Conservation (phyloP, 2,797 vertebrate genomes). For the Macropodus opercularis region DNA sequence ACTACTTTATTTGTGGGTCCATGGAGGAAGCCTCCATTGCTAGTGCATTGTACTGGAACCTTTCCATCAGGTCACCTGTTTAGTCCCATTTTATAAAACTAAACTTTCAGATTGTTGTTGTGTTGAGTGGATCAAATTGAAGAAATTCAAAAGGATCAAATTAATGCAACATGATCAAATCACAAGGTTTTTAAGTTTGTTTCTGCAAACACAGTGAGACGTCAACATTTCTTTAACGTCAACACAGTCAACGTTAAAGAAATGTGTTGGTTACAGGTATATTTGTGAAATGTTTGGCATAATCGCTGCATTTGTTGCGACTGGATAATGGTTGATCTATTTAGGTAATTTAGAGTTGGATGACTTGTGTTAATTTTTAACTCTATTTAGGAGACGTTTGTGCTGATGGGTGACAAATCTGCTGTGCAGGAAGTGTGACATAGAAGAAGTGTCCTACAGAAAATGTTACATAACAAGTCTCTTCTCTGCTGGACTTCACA, state of each 20-base stretch:
- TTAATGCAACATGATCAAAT: not conserved
- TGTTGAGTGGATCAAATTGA: no score
- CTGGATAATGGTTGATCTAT: conserved; percentile 60
- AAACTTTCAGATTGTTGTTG: no score
- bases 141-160: not conserved
- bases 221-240: no score
- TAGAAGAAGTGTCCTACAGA: conserved; percentile 2
- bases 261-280: not conserved
- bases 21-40: not conserved
- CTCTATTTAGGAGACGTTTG: conserved; percentile 73
- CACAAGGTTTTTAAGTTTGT: not conserved
- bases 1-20: not conserved
- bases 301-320: not conserved
- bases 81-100: no score
- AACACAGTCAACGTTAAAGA: no score
- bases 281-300: not conserved
- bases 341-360: conserved; percentile 43
- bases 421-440: conserved; percentile 24
- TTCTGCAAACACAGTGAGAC: not conserved
- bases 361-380: conserved; percentile 85
- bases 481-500: not conserved
- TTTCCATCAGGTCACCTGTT: no score
- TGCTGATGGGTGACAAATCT: conserved; percentile 80
- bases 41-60: no score
- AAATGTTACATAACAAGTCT: conserved; percentile 9